Conservation (phyloP, 23 tunicate genomes). For the Oikopleura dioica region DNA sequence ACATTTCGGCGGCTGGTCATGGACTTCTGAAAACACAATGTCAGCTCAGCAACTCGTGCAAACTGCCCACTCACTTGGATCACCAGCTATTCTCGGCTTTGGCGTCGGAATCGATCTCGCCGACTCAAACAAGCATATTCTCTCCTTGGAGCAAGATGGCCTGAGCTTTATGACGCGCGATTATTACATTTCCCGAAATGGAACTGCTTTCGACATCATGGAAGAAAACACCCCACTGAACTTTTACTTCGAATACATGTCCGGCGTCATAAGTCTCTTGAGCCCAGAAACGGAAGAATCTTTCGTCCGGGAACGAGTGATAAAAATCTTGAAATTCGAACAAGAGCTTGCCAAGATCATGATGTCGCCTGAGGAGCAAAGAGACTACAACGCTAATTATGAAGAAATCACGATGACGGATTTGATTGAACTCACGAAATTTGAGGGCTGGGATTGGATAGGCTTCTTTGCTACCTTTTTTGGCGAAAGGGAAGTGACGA, state of each 20-base stretch:
- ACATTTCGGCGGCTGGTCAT: background rate
- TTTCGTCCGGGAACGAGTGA: background rate
- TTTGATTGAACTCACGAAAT: background rate
- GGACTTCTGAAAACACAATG: background rate
- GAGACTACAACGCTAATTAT: background rate
- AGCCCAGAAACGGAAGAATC: too few species aligned
- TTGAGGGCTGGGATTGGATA: background rate
- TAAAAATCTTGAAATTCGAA: background rate
- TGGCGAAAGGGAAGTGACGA: background rate
- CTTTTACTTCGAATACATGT: background rate
- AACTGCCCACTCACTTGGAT: background rate
- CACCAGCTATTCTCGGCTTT: background rate
- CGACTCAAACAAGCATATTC: background rate
- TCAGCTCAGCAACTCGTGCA: background rate
- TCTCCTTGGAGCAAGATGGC: slow-evolving; percentile 10
- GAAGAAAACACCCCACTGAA: background rate
- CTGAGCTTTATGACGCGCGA: slow-evolving; percentile 6
- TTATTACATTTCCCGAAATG: background rate
- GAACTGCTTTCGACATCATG: background rate
- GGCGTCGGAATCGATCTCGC: slow-evolving; percentile 1
- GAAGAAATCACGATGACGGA: background rate
- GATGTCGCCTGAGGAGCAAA: background rate
- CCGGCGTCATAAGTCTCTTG: background rate
- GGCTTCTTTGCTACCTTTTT: background rate
- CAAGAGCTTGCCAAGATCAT: background rate